Evolutionary conservation across 53 echinoderm and acorn worm species (phyloP).

Genomic region (Echinometra lucunter): DNA sequence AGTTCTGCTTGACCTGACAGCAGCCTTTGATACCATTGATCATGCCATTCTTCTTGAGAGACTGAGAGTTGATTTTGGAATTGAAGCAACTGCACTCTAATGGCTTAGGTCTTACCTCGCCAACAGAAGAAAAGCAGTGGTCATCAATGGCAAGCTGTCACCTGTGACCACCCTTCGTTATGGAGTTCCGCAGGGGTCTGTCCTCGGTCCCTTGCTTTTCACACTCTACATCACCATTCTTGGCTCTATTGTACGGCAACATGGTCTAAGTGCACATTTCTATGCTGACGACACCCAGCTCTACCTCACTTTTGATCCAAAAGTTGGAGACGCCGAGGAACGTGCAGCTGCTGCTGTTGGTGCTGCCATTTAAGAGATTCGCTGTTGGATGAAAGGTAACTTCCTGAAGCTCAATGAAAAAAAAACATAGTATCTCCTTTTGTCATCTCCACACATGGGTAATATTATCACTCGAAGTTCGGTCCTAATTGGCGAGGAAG

Average conservation of each 20-base stretch:
- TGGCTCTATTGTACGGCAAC: constrained; percentile 2
- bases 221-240: constrained; percentile 61
- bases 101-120: constrained; percentile 63
- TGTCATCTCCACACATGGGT: constrained; percentile 14
- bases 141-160: constrained; percentile 26
- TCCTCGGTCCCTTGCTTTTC: constrained; percentile 57
- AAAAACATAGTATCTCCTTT: constrained; percentile 21
- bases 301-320: constrained; percentile 43
- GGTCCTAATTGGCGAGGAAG: constrained; percentile 15
- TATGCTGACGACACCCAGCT: constrained; percentile 28
- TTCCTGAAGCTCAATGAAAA: constrained; percentile 24
- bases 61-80: constrained; percentile 34
- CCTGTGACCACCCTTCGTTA: not conserved
- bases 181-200: constrained; percentile 67
- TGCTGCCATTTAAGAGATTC: constrained; percentile 21
- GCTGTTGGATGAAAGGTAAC: not conserved
- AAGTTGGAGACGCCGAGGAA: not conserved
- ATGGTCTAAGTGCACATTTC: not conserved
- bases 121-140: constrained; percentile 59
- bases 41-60: constrained; percentile 60
- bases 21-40: constrained; percentile 68
- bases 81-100: constrained; percentile 51
- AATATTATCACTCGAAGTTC: not conserved
- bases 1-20: constrained; percentile 54
- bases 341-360: constrained; percentile 7